These are phyloP conservation scores for Metopia argyrocephala DNA, from an alignment of 2,888 invertebrate genomes.

Conservation along the genomic window DNA sequence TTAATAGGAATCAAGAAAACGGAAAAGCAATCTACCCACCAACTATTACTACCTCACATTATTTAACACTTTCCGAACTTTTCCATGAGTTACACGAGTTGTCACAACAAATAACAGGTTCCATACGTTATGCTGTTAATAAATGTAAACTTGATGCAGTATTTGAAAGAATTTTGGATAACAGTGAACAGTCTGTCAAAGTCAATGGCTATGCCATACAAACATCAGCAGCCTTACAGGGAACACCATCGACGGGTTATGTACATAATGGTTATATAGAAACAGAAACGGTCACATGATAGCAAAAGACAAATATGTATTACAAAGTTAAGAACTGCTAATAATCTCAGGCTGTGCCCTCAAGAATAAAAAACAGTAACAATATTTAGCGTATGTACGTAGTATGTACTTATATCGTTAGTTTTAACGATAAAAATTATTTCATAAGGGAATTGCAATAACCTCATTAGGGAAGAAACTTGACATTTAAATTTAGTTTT, in stretches of 20 bases:
- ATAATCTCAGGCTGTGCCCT: slow-evolving; percentile 55
- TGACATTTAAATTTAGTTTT: too few relatives aligned
- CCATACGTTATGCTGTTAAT: slow-evolving; percentile 73
- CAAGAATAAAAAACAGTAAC: too few relatives aligned
- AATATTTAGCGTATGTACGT: too few relatives aligned
- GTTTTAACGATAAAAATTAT: too few relatives aligned
- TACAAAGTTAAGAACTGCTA: background rate
- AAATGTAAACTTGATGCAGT: slow-evolving; percentile 77
- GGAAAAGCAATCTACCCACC: background rate
- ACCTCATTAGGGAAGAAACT: too few relatives aligned
- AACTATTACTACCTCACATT: slow-evolving; percentile 48
- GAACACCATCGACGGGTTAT: slow-evolving; percentile 71
- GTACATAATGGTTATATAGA: slow-evolving; percentile 75
- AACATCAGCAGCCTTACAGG: slow-evolving; percentile 66
- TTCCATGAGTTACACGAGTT: slow-evolving; percentile 69
- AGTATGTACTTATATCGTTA: too few relatives aligned
- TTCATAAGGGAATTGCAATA: too few relatives aligned
- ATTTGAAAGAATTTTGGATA: slow-evolving; percentile 77
- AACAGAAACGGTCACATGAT: slow-evolving; percentile 70
- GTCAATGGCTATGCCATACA: slow-evolving; percentile 44
- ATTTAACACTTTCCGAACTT: slow-evolving; percentile 68
- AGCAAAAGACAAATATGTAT: background rate
- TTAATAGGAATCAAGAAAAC: slow-evolving; percentile 25
- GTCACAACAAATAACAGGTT: slow-evolving; percentile 63
- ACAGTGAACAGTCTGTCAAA: slow-evolving; percentile 62